phyloP scores from a whole-genome alignment of 2,888 invertebrate species.

The Coenonympha arcania region DNA sequence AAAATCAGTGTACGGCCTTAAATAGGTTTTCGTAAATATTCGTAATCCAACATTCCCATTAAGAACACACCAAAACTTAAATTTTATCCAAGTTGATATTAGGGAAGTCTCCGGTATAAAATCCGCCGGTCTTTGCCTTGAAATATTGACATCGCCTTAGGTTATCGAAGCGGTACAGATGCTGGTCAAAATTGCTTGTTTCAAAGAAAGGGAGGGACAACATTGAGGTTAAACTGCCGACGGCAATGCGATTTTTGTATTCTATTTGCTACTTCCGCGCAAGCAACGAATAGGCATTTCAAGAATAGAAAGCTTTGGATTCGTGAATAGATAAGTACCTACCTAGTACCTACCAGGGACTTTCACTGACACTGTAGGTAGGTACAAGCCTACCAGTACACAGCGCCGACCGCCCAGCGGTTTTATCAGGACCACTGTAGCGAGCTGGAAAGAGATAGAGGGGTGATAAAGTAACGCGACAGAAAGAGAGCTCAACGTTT shows the following conservation, averaged over 20 bases:
- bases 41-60: neutral
- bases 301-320: neutral
- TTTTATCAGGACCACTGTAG: too few relatives aligned
- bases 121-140: slow-evolving; percentile 7
- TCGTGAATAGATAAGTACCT: too few relatives aligned
- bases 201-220: slow-evolving; percentile 15
- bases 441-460: too few relatives aligned
- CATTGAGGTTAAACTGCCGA: slow-evolving; percentile 13
- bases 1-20: too few relatives aligned
- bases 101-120: slow-evolving; percentile 9
- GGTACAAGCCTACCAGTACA: too few relatives aligned
- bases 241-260: slow-evolving; percentile 30
- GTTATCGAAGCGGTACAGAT: slow-evolving; percentile 12
- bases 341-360: too few relatives aligned
- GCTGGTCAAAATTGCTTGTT: slow-evolving; percentile 19
- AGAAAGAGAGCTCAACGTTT: too few relatives aligned
- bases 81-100: slow-evolving; percentile 8
- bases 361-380: too few relatives aligned
- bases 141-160: slow-evolving; percentile 22
- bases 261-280: neutral
- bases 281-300: neutral
- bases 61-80: neutral
- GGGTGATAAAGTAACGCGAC: too few relatives aligned
- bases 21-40: too few relatives aligned
- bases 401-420: too few relatives aligned